phyloP scores from a whole-genome alignment of 2,113 vertebrate species.

The Laticauda colubrina region DNA sequence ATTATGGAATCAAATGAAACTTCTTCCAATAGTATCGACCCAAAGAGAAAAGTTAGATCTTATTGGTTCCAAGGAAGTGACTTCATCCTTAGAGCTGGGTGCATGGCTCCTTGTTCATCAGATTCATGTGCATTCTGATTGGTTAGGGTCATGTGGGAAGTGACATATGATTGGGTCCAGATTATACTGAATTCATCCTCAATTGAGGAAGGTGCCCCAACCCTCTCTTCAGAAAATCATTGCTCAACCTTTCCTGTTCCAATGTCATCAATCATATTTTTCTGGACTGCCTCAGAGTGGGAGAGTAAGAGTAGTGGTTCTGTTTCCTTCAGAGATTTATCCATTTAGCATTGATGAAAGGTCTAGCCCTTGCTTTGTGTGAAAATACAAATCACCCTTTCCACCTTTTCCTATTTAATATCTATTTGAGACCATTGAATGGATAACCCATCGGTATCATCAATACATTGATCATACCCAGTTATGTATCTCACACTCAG shows the following conservation, averaged over 20 bases:
- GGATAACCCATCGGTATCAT: not conserved
- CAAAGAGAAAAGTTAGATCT: not conserved
- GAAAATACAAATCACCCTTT: not conserved
- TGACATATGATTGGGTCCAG: not conserved
- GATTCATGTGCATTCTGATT: not conserved
- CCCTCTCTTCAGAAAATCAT: not conserved
- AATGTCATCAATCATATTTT: not conserved
- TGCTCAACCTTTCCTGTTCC: not conserved
- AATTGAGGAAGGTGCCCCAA: not conserved
- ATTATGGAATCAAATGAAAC: not conserved
- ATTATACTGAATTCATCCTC: not conserved
- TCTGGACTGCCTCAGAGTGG: not conserved
- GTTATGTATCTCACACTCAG: not conserved
- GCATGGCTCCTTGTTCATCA: not conserved
- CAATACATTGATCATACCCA: not conserved
- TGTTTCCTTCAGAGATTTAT: not conserved
- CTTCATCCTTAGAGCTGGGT: not conserved
- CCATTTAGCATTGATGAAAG: not conserved
- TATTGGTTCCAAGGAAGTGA: not conserved
- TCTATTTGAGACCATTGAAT: not conserved
- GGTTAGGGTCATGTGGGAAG: not conserved
- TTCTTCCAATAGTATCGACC: not conserved
- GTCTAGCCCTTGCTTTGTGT: not conserved
- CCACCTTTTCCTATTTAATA: not conserved
- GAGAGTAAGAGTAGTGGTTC: not conserved